A percentile compares a stretch with the other conserved stretches of the same genome.
Evolutionary conservation across 2,113 vertebrate species (phyloP).

Genomic region (Pachypanchax playfairii): DNA sequence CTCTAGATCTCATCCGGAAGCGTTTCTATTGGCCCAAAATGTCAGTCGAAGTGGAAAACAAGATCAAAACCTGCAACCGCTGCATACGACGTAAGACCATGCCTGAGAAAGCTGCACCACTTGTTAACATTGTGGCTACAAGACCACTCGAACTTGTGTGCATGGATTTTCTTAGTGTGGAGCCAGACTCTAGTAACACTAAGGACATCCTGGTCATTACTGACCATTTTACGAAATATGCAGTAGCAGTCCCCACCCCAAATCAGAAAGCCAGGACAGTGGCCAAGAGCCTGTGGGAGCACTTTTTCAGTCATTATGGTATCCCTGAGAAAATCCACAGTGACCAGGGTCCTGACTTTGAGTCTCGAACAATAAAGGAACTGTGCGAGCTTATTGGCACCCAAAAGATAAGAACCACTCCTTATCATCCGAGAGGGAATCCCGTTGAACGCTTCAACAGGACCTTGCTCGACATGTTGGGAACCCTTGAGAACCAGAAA

Average conservation of each 20-base stretch:
- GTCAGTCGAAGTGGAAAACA: not conserved
- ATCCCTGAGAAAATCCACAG: not conserved
- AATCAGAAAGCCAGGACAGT: not conserved
- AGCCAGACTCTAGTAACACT: not conserved
- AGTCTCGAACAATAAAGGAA: not conserved
- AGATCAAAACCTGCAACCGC: not conserved
- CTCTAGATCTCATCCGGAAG: not conserved
- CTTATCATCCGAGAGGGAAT: too few species aligned
- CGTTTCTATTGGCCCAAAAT: not conserved
- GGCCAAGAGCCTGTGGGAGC: not conserved
- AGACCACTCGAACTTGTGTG: not conserved
- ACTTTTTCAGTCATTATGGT: not conserved
- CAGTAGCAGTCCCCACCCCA: not conserved
- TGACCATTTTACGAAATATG: too few species aligned
- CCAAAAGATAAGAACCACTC: too few species aligned
- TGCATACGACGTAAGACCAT: not conserved
- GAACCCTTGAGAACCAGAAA: not conserved
- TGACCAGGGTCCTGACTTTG: conserved; percentile 3
- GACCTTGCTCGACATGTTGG: not conserved
- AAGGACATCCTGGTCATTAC: not conserved
- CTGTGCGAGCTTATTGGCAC: not conserved
- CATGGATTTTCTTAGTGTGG: not conserved
- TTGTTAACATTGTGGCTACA: not conserved
- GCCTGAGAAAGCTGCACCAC: not conserved
- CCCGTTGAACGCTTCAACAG: not conserved